These are phyloP conservation scores for Operophtera brumata DNA, from an alignment of 2,888 invertebrate genomes.

Conservation along the genomic window DNA sequence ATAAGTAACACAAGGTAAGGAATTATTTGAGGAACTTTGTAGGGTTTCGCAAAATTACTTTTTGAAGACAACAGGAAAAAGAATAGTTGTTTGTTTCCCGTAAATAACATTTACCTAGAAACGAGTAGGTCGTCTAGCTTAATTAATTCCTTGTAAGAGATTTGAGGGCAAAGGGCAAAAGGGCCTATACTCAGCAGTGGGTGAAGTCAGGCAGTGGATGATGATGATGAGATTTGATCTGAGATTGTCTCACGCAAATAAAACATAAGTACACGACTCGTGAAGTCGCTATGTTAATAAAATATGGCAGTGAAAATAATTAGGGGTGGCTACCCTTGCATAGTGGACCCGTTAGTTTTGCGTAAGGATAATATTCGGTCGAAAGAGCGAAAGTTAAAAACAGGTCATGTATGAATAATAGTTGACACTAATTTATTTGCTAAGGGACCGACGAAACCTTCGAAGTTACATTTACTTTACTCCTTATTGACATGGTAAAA, in stretches of 20 bases:
- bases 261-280: slow-evolving; percentile 26
- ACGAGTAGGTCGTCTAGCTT: background rate
- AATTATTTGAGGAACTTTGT: slow-evolving; percentile 17
- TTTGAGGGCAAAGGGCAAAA: too few species aligned
- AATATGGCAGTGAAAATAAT: slow-evolving; percentile 38
- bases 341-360: slow-evolving; percentile 43
- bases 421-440: slow-evolving; percentile 38
- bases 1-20: slow-evolving; percentile 20
- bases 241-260: slow-evolving; percentile 36
- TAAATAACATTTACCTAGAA: background rate
- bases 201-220: too few species aligned
- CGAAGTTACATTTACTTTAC: slow-evolving; percentile 7
- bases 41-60: slow-evolving; percentile 3
- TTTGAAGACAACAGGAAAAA: slow-evolving; percentile 12
- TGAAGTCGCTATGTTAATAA: slow-evolving; percentile 35
- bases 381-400: slow-evolving; percentile 55
- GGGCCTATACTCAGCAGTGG: too few species aligned
- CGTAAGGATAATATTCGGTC: slow-evolving; percentile 51
- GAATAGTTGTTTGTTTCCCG: slow-evolving; percentile 22
- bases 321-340: slow-evolving; percentile 37
- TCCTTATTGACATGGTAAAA: too few species aligned
- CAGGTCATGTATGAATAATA: slow-evolving; percentile 39
- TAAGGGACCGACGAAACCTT: slow-evolving; percentile 18
- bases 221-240: slow-evolving; percentile 44
- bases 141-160: slow-evolving; percentile 32